Conservation (phyloP, 2,113 vertebrate species). For the Cairina moschata region DNA sequence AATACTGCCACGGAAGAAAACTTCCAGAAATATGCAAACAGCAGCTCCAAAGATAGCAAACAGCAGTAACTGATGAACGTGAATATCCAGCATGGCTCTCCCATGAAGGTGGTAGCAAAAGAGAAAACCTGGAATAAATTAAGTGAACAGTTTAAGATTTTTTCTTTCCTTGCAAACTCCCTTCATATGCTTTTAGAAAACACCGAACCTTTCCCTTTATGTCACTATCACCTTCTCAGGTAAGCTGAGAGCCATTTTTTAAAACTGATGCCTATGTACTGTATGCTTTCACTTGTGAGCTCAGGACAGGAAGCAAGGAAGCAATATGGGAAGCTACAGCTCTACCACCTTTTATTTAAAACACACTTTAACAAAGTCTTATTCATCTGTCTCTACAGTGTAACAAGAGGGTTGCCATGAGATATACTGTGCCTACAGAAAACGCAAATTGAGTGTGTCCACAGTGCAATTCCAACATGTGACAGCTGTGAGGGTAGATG, state of each 20-base stretch:
- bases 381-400: not conserved
- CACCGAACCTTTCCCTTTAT: not conserved
- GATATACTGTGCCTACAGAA: not conserved
- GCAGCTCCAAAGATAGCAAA: conserved; percentile 81
- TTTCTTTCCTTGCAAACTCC: not conserved
- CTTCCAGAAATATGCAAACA: conserved; percentile 83
- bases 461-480: not conserved
- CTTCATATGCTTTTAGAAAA: not conserved
- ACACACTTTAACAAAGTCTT: not conserved
- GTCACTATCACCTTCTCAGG: not conserved
- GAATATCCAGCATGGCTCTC: conserved; percentile 86
- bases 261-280: not conserved
- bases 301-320: not conserved
- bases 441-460: not conserved
- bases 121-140: conserved; percentile 83
- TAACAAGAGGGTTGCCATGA: not conserved
- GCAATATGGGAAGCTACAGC: not conserved
- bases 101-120: conserved; percentile 95
- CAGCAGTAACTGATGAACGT: conserved; percentile 88
- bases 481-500: not conserved
- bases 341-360: not conserved
- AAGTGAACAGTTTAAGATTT: not conserved
- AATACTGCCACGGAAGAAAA: conserved; percentile 86
- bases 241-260: not conserved
- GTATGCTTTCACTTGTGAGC: not conserved